Conservation (phyloP, 2,888 invertebrate species). For the Synergus gifuensis region DNA sequence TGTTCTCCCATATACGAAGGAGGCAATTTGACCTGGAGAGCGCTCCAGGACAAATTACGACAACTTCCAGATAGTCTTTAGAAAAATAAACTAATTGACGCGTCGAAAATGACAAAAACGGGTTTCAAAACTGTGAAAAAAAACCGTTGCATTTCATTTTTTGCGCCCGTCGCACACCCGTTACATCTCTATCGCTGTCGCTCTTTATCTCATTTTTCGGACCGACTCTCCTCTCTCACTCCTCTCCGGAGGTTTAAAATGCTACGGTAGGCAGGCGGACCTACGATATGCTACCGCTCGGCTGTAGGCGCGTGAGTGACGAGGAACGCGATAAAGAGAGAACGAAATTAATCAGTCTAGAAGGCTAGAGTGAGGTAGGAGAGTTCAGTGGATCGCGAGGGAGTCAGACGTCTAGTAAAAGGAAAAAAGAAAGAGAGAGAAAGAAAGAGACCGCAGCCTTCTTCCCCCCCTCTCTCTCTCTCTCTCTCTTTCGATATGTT, state of each 20-base stretch:
- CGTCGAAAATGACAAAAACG: too few species aligned
- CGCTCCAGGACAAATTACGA: too few species aligned
- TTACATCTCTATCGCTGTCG: slow-evolving; percentile 57
- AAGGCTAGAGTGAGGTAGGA: slow-evolving; percentile 44
- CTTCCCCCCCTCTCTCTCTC: slow-evolving; percentile 41
- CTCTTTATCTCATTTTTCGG: slow-evolving; percentile 48
- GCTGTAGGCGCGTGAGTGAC: slow-evolving; percentile 57
- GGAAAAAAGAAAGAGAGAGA: slow-evolving; percentile 48
- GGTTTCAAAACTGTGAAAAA: background rate
- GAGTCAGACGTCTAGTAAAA: slow-evolving; percentile 46
- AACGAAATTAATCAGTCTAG: slow-evolving; percentile 37
- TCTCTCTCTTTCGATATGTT: slow-evolving; percentile 1
- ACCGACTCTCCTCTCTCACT: slow-evolving; percentile 25
- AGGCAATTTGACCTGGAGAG: too few species aligned
- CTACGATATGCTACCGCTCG: slow-evolving; percentile 64
- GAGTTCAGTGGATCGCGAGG: slow-evolving; percentile 45
- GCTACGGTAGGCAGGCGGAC: slow-evolving; percentile 59
- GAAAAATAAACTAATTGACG: too few species aligned
- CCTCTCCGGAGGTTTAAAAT: slow-evolving; percentile 59
- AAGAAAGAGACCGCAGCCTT: slow-evolving; percentile 39
- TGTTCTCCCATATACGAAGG: too few species aligned
- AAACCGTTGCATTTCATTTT: background rate
- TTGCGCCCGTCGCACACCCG: slow-evolving; percentile 56
- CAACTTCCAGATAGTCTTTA: too few species aligned
- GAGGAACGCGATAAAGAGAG: slow-evolving; percentile 56